Conservation (phyloP, 2,797 vertebrate genomes). For the Pipistrellus kuhlii region DNA sequence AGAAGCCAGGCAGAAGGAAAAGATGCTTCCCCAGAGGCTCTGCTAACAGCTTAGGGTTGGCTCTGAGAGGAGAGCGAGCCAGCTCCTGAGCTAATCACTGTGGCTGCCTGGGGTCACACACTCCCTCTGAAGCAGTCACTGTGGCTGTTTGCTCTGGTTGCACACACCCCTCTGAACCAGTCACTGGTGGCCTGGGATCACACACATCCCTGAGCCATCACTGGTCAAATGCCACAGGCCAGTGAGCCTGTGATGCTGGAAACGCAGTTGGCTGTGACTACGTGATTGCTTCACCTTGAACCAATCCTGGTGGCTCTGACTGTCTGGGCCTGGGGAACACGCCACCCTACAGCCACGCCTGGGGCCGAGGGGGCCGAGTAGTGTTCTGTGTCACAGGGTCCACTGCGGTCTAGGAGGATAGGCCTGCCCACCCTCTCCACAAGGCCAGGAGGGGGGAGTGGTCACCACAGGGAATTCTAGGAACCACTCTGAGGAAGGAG, state of each 20-base stretch:
- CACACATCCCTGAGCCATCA: neutral
- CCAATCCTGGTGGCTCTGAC: neutral
- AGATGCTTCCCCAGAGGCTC: neutral
- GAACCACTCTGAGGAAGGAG: neutral
- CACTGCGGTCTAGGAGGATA: neutral
- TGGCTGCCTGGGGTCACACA: neutral
- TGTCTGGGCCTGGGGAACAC: neutral
- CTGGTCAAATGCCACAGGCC: neutral
- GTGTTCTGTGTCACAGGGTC: neutral
- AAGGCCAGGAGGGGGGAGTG: neutral
- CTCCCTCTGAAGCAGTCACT: neutral
- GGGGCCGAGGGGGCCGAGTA: neutral
- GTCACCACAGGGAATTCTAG: neutral
- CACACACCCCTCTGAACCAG: neutral
- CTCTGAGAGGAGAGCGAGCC: neutral
- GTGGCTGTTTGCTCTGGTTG: neutral
- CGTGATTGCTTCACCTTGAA: neutral
- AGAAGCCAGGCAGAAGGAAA: neutral
- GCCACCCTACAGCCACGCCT: neutral
- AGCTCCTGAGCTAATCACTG: neutral
- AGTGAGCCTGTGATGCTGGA: accelerated
- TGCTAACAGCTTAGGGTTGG: neutral
- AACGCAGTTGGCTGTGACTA: neutral
- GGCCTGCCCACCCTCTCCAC: neutral
- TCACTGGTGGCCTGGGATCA: neutral